phyloP scores from a whole-genome alignment of 2,113 vertebrate genomes.

The Egretta garzetta region DNA sequence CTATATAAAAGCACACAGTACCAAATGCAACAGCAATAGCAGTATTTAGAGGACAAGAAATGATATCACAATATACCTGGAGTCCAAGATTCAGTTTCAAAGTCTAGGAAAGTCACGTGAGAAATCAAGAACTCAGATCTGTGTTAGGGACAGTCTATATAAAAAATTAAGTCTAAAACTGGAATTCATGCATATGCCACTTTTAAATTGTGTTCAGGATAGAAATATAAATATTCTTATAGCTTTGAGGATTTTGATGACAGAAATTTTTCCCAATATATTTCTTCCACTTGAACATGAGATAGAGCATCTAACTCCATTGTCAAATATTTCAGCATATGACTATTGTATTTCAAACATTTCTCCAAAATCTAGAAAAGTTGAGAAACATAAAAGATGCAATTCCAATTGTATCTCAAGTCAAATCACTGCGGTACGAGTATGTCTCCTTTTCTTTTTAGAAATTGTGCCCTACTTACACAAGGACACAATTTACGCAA shows the following conservation, averaged over 20 bases:
- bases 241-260: neutral
- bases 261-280: neutral
- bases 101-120: neutral
- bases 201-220: neutral
- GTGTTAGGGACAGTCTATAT: neutral
- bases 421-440: neutral
- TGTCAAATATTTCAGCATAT: neutral
- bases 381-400: neutral
- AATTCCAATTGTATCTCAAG: neutral
- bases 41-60: neutral
- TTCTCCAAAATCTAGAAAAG: neutral
- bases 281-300: neutral
- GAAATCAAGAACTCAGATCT: neutral
- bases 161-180: neutral
- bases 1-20: neutral
- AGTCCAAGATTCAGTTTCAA: neutral
- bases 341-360: neutral
- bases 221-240: neutral
- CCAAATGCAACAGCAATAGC: neutral
- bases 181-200: neutral
- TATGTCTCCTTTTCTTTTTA: neutral
- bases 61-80: neutral
- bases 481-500: neutral
- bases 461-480: neutral
- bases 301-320: neutral